Conservation (phyloP, 2,888 invertebrate genomes). For the Andrena marginata region DNA sequence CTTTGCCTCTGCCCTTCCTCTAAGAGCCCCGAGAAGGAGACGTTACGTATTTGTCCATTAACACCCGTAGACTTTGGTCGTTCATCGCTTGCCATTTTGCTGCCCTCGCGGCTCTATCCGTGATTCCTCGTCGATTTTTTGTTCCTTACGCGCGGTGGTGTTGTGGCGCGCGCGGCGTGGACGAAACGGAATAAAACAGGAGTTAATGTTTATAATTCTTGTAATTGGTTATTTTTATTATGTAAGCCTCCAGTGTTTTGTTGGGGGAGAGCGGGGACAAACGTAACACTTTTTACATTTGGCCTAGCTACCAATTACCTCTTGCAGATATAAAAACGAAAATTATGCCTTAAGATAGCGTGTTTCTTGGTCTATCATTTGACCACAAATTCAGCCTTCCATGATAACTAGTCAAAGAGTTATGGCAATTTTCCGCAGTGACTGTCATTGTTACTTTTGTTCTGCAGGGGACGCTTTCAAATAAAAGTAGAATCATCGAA, state of each 20-base stretch:
- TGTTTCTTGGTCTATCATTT: no score
- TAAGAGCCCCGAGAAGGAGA: constrained; percentile 60
- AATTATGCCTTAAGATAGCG: no score
- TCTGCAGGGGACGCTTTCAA: no score
- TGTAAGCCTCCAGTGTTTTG: neutral
- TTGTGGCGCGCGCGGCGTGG: neutral
- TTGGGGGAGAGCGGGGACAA: no score
- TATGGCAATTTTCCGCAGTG: no score
- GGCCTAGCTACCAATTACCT: no score
- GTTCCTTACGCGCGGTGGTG: neutral
- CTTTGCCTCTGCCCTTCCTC: constrained; percentile 40
- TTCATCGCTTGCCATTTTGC: constrained; percentile 49
- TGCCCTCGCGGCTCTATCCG: constrained; percentile 33
- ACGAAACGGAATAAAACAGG: neutral
- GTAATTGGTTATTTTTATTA: neutral
- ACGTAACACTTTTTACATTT: no score
- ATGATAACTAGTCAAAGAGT: no score
- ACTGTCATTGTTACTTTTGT: no score
- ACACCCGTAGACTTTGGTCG: constrained; percentile 62
- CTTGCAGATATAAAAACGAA: no score
- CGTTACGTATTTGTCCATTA: constrained; percentile 75
- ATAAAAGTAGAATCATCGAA: no score
- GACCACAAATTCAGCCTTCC: no score
- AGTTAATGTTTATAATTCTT: neutral
- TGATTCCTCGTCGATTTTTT: constrained; percentile 6